These are phyloP conservation scores for Suillia variegata DNA, from an alignment of 2,888 invertebrate species.

Conservation along the genomic window DNA sequence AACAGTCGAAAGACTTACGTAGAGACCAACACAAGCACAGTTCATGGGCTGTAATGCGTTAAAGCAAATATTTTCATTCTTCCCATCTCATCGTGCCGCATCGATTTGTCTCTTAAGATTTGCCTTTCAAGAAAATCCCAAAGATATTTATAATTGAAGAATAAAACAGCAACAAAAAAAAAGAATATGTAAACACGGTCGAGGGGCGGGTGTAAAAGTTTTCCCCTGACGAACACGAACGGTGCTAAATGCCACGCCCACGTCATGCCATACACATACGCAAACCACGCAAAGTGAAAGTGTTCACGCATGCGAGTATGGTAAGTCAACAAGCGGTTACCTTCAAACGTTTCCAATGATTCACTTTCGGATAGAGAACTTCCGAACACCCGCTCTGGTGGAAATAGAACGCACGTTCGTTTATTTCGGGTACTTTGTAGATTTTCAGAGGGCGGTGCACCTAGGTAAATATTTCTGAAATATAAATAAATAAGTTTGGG, in stretches of 20 bases:
- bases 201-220: too few relatives aligned
- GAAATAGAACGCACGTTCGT: neutral
- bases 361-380: neutral
- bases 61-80: too few relatives aligned
- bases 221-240: neutral
- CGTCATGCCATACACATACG: neutral
- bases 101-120: neutral
- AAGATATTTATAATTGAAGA: neutral
- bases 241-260: neutral
- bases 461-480: too few relatives aligned
- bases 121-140: neutral
- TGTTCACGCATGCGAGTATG: neutral
- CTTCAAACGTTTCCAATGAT: slow-evolving; percentile 15
- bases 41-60: too few relatives aligned
- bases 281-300: neutral
- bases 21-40: too few relatives aligned
- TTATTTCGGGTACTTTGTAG: too few relatives aligned
- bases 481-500: too few relatives aligned
- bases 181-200: too few relatives aligned
- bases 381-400: neutral
- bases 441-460: too few relatives aligned
- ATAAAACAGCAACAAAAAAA: too few relatives aligned
- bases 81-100: too few relatives aligned
- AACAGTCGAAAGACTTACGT: too few relatives aligned
- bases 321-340: slow-evolving; percentile 7